Evolutionary conservation across 2,797 vertebrate genomes (phyloP).

Genomic region (Acanthornis magna): DNA sequence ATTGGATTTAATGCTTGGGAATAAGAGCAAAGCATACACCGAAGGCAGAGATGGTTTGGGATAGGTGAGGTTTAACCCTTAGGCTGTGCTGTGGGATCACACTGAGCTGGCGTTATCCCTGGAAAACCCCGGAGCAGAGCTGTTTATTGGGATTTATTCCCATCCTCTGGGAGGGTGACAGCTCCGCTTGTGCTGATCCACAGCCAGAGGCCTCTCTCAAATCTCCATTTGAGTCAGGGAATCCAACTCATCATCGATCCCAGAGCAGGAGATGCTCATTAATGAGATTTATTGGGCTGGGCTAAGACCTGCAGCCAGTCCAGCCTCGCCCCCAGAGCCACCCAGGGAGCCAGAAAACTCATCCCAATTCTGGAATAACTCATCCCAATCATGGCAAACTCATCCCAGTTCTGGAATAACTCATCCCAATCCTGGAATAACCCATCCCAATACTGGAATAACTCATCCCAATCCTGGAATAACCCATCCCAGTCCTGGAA

Average conservation of each 20-base stretch:
- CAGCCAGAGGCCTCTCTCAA: not conserved
- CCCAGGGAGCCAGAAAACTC: not conserved
- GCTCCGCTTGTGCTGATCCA: not conserved
- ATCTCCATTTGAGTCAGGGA: not conserved
- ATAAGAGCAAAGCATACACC: not conserved
- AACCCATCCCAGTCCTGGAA: no score
- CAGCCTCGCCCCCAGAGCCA: not conserved
- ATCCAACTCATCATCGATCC: not conserved
- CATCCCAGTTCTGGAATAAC: no score
- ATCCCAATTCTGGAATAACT: no score
- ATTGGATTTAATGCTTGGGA: constrained; percentile 5
- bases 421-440: no score
- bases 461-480: no score
- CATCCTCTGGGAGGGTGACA: not conserved
- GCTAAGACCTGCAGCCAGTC: not conserved
- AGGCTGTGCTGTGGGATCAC: not conserved
- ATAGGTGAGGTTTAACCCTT: not conserved
- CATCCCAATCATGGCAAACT: no score
- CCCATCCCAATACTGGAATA: no score
- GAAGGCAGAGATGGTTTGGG: not conserved
- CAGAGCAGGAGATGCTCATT: not conserved
- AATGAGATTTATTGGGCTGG: not conserved
- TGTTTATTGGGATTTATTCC: not conserved
- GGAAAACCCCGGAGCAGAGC: not conserved
- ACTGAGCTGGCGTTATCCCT: not conserved